Evolutionary conservation across 2,888 invertebrate genomes (phyloP).

Genomic region (Asteroscopus sphinx): DNA sequence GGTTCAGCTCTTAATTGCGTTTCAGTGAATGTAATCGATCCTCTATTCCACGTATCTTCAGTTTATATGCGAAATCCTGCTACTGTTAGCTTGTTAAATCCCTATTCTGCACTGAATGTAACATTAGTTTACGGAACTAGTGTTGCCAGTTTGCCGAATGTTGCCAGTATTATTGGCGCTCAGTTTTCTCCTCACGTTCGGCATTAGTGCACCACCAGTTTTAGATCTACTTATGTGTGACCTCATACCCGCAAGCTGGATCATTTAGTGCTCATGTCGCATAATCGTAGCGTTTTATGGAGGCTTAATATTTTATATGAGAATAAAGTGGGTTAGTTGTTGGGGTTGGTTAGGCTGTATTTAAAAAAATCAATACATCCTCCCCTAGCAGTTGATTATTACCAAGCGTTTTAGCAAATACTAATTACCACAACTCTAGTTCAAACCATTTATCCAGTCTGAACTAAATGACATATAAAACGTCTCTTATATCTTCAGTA

Average conservation of each 20-base stretch:
- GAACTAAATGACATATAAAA: background rate
- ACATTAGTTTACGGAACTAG: slow-evolving; percentile 35
- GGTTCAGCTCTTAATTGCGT: slow-evolving; percentile 47
- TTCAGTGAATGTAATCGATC: slow-evolving; percentile 53
- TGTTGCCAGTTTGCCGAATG: slow-evolving; percentile 48
- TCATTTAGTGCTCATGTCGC: slow-evolving; percentile 42
- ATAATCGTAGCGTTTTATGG: slow-evolving; percentile 43
- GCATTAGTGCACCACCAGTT: slow-evolving; percentile 49
- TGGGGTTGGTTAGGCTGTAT: background rate
- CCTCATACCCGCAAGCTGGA: slow-evolving; percentile 24
- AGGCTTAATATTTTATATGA: slow-evolving; percentile 40
- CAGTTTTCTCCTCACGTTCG: slow-evolving; percentile 59
- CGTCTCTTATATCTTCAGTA: slow-evolving; percentile 4
- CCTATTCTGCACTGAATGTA: slow-evolving; percentile 43
- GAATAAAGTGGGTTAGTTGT: slow-evolving; percentile 7
- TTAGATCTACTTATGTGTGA: slow-evolving; percentile 42
- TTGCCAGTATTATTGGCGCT: slow-evolving; percentile 45
- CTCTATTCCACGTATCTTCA: slow-evolving; percentile 40
- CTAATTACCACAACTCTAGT: background rate
- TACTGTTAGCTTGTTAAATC: slow-evolving; percentile 48
- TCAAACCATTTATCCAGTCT: background rate
- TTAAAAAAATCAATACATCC: background rate
- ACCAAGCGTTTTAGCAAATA: background rate
- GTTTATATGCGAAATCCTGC: slow-evolving; percentile 49
- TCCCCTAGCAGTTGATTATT: background rate